These are phyloP conservation scores for Drosophila pandora DNA, from an alignment of 1,140 invertebrate species.

Conservation along the genomic window DNA sequence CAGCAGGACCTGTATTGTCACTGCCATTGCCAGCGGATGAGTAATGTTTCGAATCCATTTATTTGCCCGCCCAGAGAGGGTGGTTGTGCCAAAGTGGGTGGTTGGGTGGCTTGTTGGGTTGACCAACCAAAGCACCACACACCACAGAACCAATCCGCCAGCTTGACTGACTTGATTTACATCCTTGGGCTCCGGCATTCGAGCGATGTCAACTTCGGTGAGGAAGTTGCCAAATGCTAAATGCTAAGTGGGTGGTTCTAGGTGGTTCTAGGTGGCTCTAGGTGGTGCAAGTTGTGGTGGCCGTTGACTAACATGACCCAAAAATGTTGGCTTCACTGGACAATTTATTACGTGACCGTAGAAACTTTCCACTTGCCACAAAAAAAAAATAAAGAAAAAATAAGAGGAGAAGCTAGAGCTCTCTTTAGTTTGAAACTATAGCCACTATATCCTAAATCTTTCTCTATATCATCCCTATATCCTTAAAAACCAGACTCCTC, in stretches of 20 bases:
- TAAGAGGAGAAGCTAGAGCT: no score
- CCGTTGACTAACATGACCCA: constrained; percentile 38
- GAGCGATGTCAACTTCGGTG: constrained; percentile 42
- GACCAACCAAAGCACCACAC: not conserved
- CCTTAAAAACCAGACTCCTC: not conserved
- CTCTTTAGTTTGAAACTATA: no score
- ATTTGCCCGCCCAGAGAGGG: not conserved
- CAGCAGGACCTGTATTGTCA: constrained; percentile 33
- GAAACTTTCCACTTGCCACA: constrained; percentile 15
- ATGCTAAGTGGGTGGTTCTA: constrained; percentile 1
- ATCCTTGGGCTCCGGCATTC: constrained; percentile 39
- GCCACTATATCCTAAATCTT: not conserved
- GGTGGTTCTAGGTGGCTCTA: not conserved
- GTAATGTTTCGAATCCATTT: constrained; percentile 21
- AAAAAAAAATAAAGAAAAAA: constrained; percentile 4
- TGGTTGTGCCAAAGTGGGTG: not conserved
- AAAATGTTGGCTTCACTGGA: constrained; percentile 40
- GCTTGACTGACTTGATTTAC: constrained; percentile 33
- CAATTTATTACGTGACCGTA: constrained; percentile 45
- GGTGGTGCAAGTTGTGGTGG: constrained; percentile 1
- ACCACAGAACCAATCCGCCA: not conserved
- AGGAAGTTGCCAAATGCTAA: constrained; percentile 1
- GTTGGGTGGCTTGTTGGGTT: not conserved
- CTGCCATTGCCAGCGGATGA: constrained; percentile 51
- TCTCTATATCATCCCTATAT: not conserved